Evolutionary conservation across 2,888 invertebrate species (phyloP).

Genomic region (Clunio marinus): DNA sequence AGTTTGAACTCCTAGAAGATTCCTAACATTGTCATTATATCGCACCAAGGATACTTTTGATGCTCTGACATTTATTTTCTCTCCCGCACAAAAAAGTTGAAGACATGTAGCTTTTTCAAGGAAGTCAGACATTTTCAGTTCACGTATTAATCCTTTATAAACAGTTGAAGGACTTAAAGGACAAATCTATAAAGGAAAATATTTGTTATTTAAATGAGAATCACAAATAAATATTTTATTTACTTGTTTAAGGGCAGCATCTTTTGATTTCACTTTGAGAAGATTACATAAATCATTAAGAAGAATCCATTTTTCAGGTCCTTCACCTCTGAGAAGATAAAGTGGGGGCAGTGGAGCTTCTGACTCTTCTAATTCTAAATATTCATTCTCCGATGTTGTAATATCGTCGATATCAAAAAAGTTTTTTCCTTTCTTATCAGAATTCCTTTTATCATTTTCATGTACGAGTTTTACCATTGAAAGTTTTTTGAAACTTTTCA

Average conservation of each 20-base stretch:
- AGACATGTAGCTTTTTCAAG: constrained; percentile 75
- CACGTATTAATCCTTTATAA: constrained; percentile 54
- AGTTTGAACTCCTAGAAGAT: constrained; percentile 76
- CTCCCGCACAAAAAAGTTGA: constrained; percentile 71
- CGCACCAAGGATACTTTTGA: constrained; percentile 77
- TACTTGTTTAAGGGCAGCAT: constrained; percentile 68
- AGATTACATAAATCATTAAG: constrained; percentile 73
- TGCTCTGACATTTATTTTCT: constrained; percentile 72
- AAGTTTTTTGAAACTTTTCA: constrained; percentile 32
- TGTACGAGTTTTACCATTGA: neutral
- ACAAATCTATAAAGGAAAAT: constrained; percentile 46
- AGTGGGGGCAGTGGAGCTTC: constrained; percentile 75
- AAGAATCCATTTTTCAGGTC: constrained; percentile 72
- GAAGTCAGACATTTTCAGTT: constrained; percentile 75
- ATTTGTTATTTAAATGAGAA: constrained; percentile 53
- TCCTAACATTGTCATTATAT: constrained; percentile 78
- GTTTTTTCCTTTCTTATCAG: constrained; percentile 42
- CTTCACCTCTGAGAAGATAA: constrained; percentile 66
- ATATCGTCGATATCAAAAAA: constrained; percentile 50
- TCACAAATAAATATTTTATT: constrained; percentile 55
- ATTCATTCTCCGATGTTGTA: constrained; percentile 53
- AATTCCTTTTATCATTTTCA: neutral
- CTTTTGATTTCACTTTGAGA: constrained; percentile 74
- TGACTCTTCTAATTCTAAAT: constrained; percentile 76
- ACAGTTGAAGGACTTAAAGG: constrained; percentile 46